These are phyloP conservation scores for Caradrina clavipalpis DNA, from an alignment of 2,888 invertebrate genomes.

Conservation along the genomic window DNA sequence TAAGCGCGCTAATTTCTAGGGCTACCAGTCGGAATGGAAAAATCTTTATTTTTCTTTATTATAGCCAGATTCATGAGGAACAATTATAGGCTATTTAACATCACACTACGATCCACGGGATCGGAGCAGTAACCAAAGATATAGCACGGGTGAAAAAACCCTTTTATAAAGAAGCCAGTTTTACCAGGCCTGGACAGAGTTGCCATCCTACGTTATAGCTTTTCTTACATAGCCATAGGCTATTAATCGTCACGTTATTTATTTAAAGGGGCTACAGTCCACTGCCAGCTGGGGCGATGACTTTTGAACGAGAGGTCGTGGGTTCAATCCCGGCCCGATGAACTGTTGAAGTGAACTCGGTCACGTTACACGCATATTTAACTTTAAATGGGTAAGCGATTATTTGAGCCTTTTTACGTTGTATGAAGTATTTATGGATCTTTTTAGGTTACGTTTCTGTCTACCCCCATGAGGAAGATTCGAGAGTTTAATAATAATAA, in stretches of 20 bases:
- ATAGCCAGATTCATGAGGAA: no score
- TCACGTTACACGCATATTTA: constrained; percentile 30
- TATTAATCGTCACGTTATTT: constrained; percentile 32
- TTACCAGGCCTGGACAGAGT: no score
- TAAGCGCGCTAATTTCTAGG: no score
- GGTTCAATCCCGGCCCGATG: constrained; percentile 53
- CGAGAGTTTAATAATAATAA: no score
- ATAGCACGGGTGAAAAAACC: no score
- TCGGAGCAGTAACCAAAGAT: no score
- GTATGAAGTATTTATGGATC: not conserved
- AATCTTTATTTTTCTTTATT: no score
- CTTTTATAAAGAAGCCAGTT: no score
- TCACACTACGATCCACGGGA: no score
- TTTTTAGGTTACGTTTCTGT: not conserved
- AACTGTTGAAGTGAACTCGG: constrained; percentile 46
- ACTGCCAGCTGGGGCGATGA: constrained; percentile 46
- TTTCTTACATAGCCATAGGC: constrained; percentile 2
- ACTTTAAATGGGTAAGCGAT: constrained; percentile 3
- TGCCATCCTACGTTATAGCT: not conserved
- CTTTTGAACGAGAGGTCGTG: constrained; percentile 52
- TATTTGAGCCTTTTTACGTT: not conserved
- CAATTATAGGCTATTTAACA: no score
- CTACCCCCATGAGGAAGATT: no score
- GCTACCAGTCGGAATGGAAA: no score
- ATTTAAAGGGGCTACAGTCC: constrained; percentile 28